A percentile compares a stretch with the other conserved stretches of the same genome.
Conservation (phyloP, 2,113 vertebrate species). For the Beaufortia kweichowensis region DNA sequence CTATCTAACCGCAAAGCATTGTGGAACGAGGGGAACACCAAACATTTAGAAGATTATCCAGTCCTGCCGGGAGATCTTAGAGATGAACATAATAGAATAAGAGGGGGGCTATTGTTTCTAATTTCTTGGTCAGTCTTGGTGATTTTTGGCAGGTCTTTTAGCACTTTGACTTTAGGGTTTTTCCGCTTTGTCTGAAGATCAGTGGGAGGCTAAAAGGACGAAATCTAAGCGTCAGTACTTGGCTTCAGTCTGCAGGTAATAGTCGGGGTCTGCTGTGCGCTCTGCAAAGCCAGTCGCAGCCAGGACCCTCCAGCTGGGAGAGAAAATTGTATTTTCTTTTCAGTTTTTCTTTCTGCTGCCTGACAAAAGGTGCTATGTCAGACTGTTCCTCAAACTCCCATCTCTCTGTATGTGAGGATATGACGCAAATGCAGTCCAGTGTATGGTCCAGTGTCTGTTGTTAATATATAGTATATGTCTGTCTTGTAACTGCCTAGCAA, state of each 20-base stretch:
- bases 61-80: slow-evolving; percentile 5
- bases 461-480: slow-evolving; percentile 32
- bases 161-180: slow-evolving; percentile 19
- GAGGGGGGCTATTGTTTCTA: neutral
- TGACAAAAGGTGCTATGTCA: slow-evolving; percentile 39
- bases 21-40: slow-evolving; percentile 1
- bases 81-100: slow-evolving; percentile 32
- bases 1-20: slow-evolving; percentile 5
- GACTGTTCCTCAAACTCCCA: neutral
- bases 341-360: slow-evolving; percentile 37
- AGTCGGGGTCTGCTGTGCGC: slow-evolving; percentile 11
- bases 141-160: neutral
- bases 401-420: slow-evolving; percentile 16
- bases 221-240: slow-evolving; percentile 17
- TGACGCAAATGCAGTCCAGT: neutral
- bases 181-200: slow-evolving; percentile 2
- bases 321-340: neutral
- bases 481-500: too few relatives aligned
- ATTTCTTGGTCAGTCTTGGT: neutral
- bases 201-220: slow-evolving; percentile 4
- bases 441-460: slow-evolving; percentile 37
- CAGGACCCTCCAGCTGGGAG: slow-evolving; percentile 18
- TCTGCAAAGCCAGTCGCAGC: slow-evolving; percentile 12
- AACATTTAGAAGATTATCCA: neutral
- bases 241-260: slow-evolving; percentile 40